Conservation (phyloP, 2,888 invertebrate genomes). For the Neoitamus cyanurus region DNA sequence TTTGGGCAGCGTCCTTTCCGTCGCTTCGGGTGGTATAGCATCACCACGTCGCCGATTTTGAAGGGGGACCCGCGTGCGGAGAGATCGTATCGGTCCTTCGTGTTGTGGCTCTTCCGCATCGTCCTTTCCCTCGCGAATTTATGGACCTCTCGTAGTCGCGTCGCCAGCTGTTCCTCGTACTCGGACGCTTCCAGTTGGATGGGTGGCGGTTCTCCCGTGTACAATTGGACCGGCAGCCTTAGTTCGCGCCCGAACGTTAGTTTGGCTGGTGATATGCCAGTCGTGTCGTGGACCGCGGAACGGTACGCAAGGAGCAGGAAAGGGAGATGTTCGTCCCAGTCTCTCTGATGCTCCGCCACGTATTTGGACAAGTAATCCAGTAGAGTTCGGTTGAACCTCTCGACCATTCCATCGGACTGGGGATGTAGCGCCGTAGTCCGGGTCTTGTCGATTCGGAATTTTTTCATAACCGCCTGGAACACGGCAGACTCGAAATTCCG, state of each 20-base stretch:
- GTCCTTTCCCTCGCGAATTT: too few relatives aligned
- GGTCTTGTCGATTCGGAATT: not conserved
- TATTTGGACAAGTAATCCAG: not conserved
- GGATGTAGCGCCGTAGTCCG: not conserved
- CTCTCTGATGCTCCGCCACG: not conserved
- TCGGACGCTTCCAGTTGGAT: too few relatives aligned
- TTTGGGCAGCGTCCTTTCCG: too few relatives aligned
- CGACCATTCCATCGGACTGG: not conserved
- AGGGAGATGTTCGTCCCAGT: not conserved
- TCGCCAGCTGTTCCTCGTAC: too few relatives aligned
- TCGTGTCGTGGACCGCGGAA: not conserved
- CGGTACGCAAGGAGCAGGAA: not conserved
- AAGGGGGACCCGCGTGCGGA: too few relatives aligned
- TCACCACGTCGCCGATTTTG: too few relatives aligned
- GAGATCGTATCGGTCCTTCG: too few relatives aligned
- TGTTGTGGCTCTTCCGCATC: too few relatives aligned
- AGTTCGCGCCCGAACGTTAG: not conserved
- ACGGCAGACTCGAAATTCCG: slow-evolving; percentile 50
- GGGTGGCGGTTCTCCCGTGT: not conserved
- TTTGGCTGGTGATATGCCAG: not conserved
- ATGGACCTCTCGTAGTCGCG: too few relatives aligned
- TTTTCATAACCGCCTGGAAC: not conserved
- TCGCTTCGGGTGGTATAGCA: too few relatives aligned
- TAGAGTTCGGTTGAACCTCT: not conserved
- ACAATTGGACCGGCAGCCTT: not conserved